These are phyloP conservation scores for Macquaria ambigua DNA, from an alignment of 2,113 vertebrate genomes.

Conservation along the genomic window DNA sequence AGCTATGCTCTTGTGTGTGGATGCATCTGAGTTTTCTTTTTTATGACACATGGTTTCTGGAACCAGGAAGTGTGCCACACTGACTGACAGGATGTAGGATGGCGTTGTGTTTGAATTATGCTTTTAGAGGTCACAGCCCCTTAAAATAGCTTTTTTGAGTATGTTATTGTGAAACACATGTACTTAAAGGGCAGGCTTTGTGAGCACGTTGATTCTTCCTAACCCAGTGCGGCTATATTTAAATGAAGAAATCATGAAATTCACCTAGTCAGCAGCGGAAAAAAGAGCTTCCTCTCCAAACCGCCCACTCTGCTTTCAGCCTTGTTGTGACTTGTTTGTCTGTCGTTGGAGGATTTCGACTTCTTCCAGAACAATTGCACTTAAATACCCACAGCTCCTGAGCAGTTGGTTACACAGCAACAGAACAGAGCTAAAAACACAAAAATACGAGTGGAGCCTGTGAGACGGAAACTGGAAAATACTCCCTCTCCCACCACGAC, in stretches of 20 bases:
- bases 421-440: constrained; percentile 36
- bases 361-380: constrained; percentile 75
- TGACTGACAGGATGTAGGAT: constrained; percentile 74
- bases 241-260: constrained; percentile 72
- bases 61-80: constrained; percentile 77
- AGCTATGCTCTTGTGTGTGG: constrained; percentile 36
- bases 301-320: constrained; percentile 77
- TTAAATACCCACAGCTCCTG: constrained; percentile 61
- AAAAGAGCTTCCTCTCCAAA: constrained; percentile 71
- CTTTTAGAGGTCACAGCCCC: constrained; percentile 48
- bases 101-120: constrained; percentile 56
- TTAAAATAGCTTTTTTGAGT: constrained; percentile 44
- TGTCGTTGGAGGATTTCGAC: constrained; percentile 73
- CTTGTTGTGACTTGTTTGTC: constrained; percentile 82
- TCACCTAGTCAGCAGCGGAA: constrained; percentile 76
- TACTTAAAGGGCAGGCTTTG: constrained; percentile 41
- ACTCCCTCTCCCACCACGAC: constrained; percentile 33
- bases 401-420: constrained; percentile 65
- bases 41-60: constrained; percentile 56
- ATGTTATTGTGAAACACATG: constrained; percentile 39
- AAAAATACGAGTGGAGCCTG: constrained; percentile 53
- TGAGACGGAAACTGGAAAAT: constrained; percentile 57
- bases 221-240: constrained; percentile 61
- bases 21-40: constrained; percentile 50
- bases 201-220: constrained; percentile 43